phyloP scores from a whole-genome alignment of 1,140 invertebrate species.

The Harpegnathos saltator region DNA sequence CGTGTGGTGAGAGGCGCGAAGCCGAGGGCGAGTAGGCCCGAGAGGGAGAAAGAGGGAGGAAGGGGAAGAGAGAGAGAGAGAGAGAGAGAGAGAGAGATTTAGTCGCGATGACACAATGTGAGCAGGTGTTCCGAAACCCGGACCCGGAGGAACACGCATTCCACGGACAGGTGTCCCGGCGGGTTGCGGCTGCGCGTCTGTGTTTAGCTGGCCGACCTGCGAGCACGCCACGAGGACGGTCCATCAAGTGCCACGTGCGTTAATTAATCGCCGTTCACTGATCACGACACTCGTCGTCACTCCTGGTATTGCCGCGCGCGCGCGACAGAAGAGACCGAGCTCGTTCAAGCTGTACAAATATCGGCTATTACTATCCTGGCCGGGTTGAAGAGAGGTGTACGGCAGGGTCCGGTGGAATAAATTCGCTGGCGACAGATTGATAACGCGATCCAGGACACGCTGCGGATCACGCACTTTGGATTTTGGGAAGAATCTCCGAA shows the following conservation, averaged over 20 bases:
- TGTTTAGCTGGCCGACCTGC: background rate
- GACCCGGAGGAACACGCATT: slow-evolving; percentile 26
- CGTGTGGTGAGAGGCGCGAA: slow-evolving; percentile 56
- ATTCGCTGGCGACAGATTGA: background rate
- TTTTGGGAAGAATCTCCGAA: no score
- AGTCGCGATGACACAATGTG: slow-evolving; percentile 34
- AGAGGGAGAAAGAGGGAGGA: no score
- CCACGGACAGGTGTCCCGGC: slow-evolving; percentile 60
- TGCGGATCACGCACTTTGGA: no score
- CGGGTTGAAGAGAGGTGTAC: no score
- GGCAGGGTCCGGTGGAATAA: no score
- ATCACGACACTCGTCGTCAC: slow-evolving; percentile 54
- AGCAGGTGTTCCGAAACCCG: slow-evolving; percentile 63
- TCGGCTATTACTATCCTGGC: background rate
- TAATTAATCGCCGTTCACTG: slow-evolving; percentile 69
- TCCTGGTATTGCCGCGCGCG: slow-evolving; percentile 45
- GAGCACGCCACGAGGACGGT: background rate
- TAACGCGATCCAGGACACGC: background rate
- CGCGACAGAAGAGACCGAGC: slow-evolving; percentile 21
- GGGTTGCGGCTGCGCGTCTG: slow-evolving; percentile 46
- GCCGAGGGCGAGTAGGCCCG: background rate
- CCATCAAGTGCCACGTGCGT: slow-evolving; percentile 40
- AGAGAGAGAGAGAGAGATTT: no score
- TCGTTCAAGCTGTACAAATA: background rate
- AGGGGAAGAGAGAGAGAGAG: no score